Conservation (phyloP, 2,888 invertebrate genomes). For the Rotaria magnacalcarata region DNA sequence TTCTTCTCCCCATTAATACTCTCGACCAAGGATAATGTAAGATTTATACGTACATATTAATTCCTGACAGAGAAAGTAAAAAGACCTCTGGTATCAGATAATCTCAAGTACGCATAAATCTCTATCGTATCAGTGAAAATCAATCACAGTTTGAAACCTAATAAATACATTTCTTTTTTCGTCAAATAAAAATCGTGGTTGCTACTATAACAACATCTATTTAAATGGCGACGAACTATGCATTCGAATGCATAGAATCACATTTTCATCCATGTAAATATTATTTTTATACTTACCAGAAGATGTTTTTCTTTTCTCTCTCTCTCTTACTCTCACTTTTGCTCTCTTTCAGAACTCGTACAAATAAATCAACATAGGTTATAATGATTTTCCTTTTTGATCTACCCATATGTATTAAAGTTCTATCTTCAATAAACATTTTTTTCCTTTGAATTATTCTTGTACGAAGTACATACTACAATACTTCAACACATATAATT, state of each 20-base stretch:
- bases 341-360: neutral
- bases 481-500: neutral
- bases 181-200: neutral
- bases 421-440: neutral
- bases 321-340: neutral
- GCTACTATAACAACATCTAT: constrained; percentile 10
- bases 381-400: neutral
- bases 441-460: neutral
- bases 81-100: too few species aligned
- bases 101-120: too few species aligned
- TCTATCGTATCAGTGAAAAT: too few species aligned
- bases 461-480: neutral
- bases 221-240: constrained; percentile 5
- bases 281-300: neutral
- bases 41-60: too few species aligned
- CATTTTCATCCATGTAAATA: constrained; percentile 23
- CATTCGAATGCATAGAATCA: neutral
- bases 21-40: too few species aligned
- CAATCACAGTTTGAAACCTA: neutral
- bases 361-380: neutral
- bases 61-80: too few species aligned
- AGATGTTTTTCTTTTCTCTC: constrained; percentile 1
- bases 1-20: too few species aligned
- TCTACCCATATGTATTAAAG: neutral
- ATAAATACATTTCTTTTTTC: neutral